phyloP scores from a whole-genome alignment of 2,888 invertebrate genomes.

The Hydrotaea diabolus region DNA sequence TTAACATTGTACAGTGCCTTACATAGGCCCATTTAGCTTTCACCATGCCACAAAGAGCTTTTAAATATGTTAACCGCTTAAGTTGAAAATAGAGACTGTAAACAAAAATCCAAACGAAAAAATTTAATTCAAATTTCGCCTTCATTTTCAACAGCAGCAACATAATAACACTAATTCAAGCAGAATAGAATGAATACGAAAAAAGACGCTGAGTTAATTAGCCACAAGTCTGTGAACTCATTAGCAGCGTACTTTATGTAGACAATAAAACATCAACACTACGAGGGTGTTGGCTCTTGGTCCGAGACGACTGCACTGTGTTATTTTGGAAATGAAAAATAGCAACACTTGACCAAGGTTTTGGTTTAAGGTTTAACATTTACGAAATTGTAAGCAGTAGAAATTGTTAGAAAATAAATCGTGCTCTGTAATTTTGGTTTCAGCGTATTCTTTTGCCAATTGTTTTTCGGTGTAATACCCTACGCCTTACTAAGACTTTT shows the following conservation, averaged over 20 bases:
- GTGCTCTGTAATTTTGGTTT: too few relatives aligned
- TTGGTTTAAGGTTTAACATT: not conserved
- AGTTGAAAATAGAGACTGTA: too few relatives aligned
- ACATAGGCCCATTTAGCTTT: too few relatives aligned
- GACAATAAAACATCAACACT: not conserved
- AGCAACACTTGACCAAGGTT: not conserved
- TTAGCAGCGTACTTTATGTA: slow-evolving; percentile 5
- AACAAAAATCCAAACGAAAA: not conserved
- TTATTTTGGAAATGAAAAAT: not conserved
- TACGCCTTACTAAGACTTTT: too few relatives aligned
- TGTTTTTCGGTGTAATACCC: too few relatives aligned
- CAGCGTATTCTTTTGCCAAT: too few relatives aligned
- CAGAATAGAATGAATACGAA: not conserved
- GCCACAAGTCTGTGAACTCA: slow-evolving; percentile 22
- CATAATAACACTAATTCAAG: not conserved
- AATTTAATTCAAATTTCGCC: not conserved
- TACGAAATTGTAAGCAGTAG: too few relatives aligned
- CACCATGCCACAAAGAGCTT: not conserved
- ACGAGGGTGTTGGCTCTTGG: not conserved
- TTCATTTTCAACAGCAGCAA: not conserved
- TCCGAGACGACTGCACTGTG: not conserved
- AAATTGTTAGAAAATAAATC: too few relatives aligned
- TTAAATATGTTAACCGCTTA: slow-evolving; percentile 42
- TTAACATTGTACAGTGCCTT: too few relatives aligned
- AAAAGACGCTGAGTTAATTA: slow-evolving; percentile 41